These are phyloP conservation scores for Ahaetulla prasina DNA, from an alignment of 2,113 vertebrate genomes.

Conservation along the genomic window DNA sequence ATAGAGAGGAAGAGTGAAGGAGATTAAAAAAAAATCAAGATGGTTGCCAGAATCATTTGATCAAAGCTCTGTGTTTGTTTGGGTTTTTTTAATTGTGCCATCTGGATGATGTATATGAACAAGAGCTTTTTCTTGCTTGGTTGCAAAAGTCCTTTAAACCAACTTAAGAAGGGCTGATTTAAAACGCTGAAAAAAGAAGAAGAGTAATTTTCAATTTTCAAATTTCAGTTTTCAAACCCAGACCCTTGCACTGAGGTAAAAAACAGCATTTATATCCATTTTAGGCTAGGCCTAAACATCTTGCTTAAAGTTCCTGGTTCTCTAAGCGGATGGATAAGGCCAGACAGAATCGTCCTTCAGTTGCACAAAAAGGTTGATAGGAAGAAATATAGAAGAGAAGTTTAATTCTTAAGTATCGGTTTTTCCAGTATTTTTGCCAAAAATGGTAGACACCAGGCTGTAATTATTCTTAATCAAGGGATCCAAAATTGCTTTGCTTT, in stretches of 20 bases:
- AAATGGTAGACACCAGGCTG: background rate
- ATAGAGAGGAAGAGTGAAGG: background rate
- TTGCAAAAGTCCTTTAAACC: background rate
- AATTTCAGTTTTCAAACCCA: background rate
- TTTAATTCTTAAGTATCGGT: background rate
- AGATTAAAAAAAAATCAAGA: background rate
- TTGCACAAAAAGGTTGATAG: background rate
- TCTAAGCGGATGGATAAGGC: background rate
- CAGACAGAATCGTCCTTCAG: background rate
- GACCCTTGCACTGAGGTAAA: background rate
- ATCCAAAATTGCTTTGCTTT: background rate
- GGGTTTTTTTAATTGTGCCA: no score
- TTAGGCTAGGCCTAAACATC: background rate
- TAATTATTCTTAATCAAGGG: background rate
- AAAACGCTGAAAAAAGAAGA: background rate
- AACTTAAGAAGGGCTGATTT: background rate
- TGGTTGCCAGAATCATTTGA: background rate
- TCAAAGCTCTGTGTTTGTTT: background rate
- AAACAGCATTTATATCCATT: background rate
- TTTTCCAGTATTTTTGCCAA: background rate
- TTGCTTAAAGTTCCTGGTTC: background rate
- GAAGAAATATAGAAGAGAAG: background rate
- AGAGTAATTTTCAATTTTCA: background rate
- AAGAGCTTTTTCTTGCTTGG: background rate
- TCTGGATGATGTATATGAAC: no score